A percentile compares a stretch with the other conserved stretches of the same genome.
phyloP scores from a whole-genome alignment of 2,113 vertebrate species.

The Leptobrachium ailaonicum region DNA sequence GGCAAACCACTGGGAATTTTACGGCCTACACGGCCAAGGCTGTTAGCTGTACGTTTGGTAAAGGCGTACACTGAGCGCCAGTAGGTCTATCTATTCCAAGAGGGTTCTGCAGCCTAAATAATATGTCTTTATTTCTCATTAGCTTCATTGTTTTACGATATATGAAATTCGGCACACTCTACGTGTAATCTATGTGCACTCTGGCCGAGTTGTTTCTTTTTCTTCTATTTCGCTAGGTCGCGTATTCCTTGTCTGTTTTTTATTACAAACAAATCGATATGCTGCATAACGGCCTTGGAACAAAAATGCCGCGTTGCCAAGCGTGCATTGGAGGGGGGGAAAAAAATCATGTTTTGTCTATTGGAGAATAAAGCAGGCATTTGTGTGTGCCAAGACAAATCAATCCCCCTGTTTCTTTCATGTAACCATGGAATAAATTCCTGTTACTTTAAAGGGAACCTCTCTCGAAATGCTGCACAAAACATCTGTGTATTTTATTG shows the following conservation, averaged over 20 bases:
- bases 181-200: slow-evolving; percentile 15
- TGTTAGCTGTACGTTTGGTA: slow-evolving; percentile 20
- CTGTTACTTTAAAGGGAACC: slow-evolving; percentile 15
- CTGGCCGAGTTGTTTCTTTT: neutral
- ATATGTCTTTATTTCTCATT: slow-evolving; percentile 19
- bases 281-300: slow-evolving; percentile 39
- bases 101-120: slow-evolving; percentile 38
- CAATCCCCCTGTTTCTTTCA: slow-evolving; percentile 36
- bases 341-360: slow-evolving; percentile 40
- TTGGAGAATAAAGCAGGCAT: slow-evolving; percentile 34
- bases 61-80: slow-evolving; percentile 5
- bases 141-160: slow-evolving; percentile 43
- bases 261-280: slow-evolving; percentile 42
- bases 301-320: slow-evolving; percentile 26
- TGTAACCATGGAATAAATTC: slow-evolving; percentile 12
- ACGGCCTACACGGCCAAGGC: slow-evolving; percentile 4
- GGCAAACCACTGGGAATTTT: slow-evolving; percentile 11
- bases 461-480: too few relatives aligned
- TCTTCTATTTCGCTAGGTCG: slow-evolving; percentile 20
- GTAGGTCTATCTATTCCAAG: slow-evolving; percentile 8
- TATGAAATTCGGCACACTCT: slow-evolving; percentile 40
- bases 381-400: slow-evolving; percentile 23
- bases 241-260: slow-evolving; percentile 41
- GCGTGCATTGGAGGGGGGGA: neutral
- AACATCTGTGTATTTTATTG: too few relatives aligned